Base-by-base conservation (phyloP, 2,888 invertebrate species). In the Acleris emargana region DNA sequence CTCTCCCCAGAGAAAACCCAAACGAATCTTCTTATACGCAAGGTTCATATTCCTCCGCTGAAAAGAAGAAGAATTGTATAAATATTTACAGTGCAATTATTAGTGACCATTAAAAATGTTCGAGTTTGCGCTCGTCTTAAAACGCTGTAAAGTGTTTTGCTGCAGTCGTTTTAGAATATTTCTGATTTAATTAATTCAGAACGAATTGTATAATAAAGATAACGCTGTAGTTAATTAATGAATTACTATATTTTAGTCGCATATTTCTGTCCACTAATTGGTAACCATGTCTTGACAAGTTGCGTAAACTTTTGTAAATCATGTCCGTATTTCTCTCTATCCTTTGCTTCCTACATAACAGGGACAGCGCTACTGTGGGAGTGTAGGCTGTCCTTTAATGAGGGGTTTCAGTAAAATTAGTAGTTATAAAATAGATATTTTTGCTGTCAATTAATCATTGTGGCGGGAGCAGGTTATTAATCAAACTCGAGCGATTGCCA, bases 401-500 rank as follows among this genome's bases (percentile, higher is more conserved):
- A 71, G 71, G 70, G 66, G 67, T 72, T 70, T 69, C 69, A 64
- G 64, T 64, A 49, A 64, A 64, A 64, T 64, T 60, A 64, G 60
- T 60, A 51, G 62, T 66, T 66, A 58, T 66, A 83, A 81, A 81
- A 72, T 79, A 71, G 81, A 79, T 90, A 91, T 90, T 89, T 88
- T 83, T 69, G 85, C 79, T 79, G 78, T 80, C 84, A 73, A 89
- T 91, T 86, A 83, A 89, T 91, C 88, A 89, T 80, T 72, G 77
- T 75, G 75, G 73, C 78, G 76, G 80, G 79, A 69, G 71, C 73
- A 72, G 71, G 83, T 78, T 80, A 84, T 81, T 78, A 77, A 82
- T 82, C 80, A 82, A 77, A 84, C 84, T 80, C 76, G 73, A 74
- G 73, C 79, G 78, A 89, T 89, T 88, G 90, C 89, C 89, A 89